These are phyloP conservation scores for Andrena bicolor DNA, from an alignment of 2,888 invertebrate genomes.

Conservation along the genomic window DNA sequence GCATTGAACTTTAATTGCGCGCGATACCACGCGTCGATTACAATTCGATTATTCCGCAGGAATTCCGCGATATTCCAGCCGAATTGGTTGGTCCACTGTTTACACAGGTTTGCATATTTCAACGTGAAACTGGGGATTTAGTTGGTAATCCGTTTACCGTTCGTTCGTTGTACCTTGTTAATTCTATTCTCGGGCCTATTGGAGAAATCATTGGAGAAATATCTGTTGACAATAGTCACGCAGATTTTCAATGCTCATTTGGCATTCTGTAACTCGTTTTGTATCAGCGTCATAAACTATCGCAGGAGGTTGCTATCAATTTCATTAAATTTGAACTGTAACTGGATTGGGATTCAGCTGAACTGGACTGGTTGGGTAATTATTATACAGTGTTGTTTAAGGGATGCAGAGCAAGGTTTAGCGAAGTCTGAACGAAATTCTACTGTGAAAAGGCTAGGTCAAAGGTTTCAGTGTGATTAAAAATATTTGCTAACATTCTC, in stretches of 20 bases:
- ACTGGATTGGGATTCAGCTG: too few relatives aligned
- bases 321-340: too few relatives aligned
- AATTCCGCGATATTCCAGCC: constrained; percentile 31
- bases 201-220: neutral
- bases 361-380: too few relatives aligned
- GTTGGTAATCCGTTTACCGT: constrained; percentile 48
- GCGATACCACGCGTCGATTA: constrained; percentile 35
- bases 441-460: too few relatives aligned
- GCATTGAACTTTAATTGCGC: constrained; percentile 43
- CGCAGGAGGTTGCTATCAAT: too few relatives aligned
- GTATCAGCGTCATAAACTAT: too few relatives aligned
- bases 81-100: constrained; percentile 28
- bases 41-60: constrained; percentile 39
- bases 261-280: neutral
- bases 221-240: neutral
- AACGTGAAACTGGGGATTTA: constrained; percentile 30
- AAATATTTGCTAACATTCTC: too few relatives aligned
- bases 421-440: too few relatives aligned
- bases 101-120: constrained; percentile 49
- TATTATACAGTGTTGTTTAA: too few relatives aligned
- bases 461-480: too few relatives aligned
- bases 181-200: neutral
- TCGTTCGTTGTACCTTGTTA: constrained; percentile 10
- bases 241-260: neutral
- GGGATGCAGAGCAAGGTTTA: too few relatives aligned